Evolutionary conservation across 2,113 vertebrate species (phyloP), one percentile per base, ranked within the genome.

Genomic region (Oxyruncus cristatus): DNA sequence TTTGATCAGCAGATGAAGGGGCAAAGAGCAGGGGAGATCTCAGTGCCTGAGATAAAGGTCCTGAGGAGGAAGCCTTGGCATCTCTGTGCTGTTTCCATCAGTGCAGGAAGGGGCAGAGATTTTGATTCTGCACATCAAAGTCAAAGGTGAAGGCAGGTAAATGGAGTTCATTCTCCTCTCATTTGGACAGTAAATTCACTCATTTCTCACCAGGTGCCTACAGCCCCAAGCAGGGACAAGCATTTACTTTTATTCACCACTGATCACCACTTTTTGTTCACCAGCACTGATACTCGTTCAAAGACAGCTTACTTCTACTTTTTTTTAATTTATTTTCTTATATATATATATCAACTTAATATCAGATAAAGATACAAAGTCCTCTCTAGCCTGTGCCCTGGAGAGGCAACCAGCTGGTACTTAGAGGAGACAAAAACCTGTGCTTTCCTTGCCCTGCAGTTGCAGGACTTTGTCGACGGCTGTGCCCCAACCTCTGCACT

Each of bases 391-490:
- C 35, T 72, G 4, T 42, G 19, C 24, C 30, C 37, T 32, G 33
- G 14, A 78, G 11, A 75, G 14, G 33, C 76, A 61, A 47, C 21
- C 53, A 80, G 33, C 30, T 72, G 26, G 20, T 42, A 20, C 35
- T 39, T 37, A 42, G n/a, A 21, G 26, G 52, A 63, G 9, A 78
- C 74, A 66, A 7, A 56, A 70, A 16, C 26, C 77, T 0, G 1
- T 1, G 1, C 12, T 50, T 74, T 85, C 39, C 12, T 92, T 3
- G 3, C 23, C 49, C 49, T 0, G 0, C 62, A 72, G 46, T 62
- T 61, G 20, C 0, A 0, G 50, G 50, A 53, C 14, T 62, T 85
- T 12, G 9, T 50, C 0, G 0, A 6, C 0, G 6, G 16, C 37
- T 68, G 16, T 61, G n/a, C 42, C 42, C 49, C 74, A n/a, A 79